phyloP scores from a whole-genome alignment of 2,888 invertebrate genomes.

The Patella caerulea region DNA sequence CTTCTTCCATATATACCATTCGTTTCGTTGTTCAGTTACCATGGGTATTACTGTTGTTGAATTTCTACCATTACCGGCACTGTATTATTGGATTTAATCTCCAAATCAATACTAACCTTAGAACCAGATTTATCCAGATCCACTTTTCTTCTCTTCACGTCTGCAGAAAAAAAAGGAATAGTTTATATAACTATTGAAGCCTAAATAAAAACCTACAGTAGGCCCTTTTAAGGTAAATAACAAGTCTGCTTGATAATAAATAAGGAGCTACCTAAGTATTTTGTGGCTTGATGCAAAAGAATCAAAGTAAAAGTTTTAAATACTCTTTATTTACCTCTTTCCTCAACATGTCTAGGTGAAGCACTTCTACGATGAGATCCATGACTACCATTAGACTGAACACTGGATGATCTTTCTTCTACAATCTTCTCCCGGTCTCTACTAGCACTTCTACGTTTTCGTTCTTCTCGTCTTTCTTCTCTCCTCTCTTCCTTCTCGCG shows the following conservation, averaged over 20 bases:
- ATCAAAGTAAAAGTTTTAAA: no score
- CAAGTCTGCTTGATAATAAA: no score
- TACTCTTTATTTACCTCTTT: constrained; percentile 53
- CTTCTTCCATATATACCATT: not conserved
- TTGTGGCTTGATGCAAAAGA: no score
- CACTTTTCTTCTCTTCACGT: constrained; percentile 54
- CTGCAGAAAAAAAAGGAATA: constrained; percentile 34
- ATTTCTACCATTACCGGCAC: constrained; percentile 32
- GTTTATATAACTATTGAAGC: no score
- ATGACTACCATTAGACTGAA: constrained; percentile 8
- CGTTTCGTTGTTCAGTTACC: not conserved
- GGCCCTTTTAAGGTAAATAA: no score
- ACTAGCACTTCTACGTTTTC: constrained; percentile 12
- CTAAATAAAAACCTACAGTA: no score
- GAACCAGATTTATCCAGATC: constrained; percentile 54
- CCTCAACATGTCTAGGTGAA: constrained; percentile 57
- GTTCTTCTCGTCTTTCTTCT: constrained; percentile 18
- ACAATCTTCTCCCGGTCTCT: constrained; percentile 15
- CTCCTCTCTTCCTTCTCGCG: constrained; percentile 8
- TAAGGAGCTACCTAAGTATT: no score
- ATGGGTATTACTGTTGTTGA: constrained; percentile 17
- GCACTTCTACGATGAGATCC: constrained; percentile 52
- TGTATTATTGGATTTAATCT: constrained; percentile 13
- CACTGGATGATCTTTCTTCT: constrained; percentile 16
- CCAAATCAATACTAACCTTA: constrained; percentile 65